Conservation (phyloP, 2,797 vertebrate genomes). For the Anableps anableps region DNA sequence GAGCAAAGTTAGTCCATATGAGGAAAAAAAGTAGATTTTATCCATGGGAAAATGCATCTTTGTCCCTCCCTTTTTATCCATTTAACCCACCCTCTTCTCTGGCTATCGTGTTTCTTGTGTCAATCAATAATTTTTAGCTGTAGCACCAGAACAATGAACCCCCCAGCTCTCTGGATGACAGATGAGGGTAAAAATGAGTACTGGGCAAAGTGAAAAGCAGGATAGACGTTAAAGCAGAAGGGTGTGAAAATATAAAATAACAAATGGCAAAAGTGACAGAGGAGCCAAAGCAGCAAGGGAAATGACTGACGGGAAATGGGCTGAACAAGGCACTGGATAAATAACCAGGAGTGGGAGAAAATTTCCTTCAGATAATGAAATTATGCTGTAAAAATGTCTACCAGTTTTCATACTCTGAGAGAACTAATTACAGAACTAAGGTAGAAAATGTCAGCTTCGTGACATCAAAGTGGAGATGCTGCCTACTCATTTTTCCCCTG, state of each 20-base stretch:
- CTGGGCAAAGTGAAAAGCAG: constrained; percentile 47
- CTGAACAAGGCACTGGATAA: constrained; percentile 46
- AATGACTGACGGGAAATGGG: constrained; percentile 29
- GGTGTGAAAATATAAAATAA: constrained; percentile 31
- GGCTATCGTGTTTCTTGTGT: constrained; percentile 74
- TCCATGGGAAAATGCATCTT: constrained; percentile 30
- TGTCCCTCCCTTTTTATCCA: constrained; percentile 22
- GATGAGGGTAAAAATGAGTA: constrained; percentile 67
- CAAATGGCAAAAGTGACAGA: constrained; percentile 32
- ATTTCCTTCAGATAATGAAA: constrained; percentile 68
- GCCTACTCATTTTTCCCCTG: constrained; percentile 53
- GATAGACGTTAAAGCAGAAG: constrained; percentile 24
- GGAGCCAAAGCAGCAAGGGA: constrained; percentile 22
- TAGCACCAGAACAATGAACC: constrained; percentile 60
- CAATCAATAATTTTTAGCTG: constrained; percentile 78
- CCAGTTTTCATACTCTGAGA: constrained; percentile 63
- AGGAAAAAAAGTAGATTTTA: constrained; percentile 44
- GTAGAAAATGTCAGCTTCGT: constrained; percentile 66
- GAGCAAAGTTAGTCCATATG: neutral
- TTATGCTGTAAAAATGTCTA: constrained; percentile 59
- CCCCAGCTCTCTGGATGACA: constrained; percentile 65
- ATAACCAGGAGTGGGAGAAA: constrained; percentile 49
- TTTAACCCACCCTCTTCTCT: constrained; percentile 41
- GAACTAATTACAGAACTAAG: constrained; percentile 74
- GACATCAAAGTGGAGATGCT: constrained; percentile 70